Percentiles rank a stretch among this genome's conserved stretches.
These are phyloP conservation scores for Limnephilus marmoratus DNA, from an alignment of 2,888 invertebrate genomes.

Conservation along the genomic window DNA sequence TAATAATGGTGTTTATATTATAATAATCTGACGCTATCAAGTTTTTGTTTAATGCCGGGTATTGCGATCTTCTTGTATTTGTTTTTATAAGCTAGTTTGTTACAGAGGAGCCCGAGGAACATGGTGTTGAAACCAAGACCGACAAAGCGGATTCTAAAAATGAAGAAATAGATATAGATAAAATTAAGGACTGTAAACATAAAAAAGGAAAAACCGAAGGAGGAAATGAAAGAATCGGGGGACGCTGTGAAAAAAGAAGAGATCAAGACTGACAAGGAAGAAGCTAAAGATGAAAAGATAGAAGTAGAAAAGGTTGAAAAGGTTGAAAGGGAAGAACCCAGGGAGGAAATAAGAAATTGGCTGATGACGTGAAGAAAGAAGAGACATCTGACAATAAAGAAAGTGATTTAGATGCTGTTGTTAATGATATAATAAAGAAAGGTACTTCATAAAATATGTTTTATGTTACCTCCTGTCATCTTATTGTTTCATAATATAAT, in stretches of 20 bases:
- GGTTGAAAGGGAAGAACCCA: neutral
- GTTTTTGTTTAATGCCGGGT: neutral
- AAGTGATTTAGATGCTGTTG: constrained; percentile 35
- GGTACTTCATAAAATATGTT: neutral
- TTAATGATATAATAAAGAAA: neutral
- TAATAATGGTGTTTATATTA: constrained; percentile 54
- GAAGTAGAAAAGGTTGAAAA: constrained; percentile 67
- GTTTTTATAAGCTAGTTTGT: too few relatives aligned
- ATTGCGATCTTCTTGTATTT: neutral
- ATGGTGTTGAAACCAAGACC: constrained; percentile 78
- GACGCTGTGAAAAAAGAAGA: constrained; percentile 71
- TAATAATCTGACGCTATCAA: neutral
- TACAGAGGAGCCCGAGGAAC: constrained; percentile 83
- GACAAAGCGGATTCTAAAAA: constrained; percentile 76
- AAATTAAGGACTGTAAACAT: constrained; percentile 71
- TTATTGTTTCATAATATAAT: too few relatives aligned
- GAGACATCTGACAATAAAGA: constrained; percentile 75
- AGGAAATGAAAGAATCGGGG: neutral
- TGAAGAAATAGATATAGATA: constrained; percentile 70
- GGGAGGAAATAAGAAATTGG: neutral
- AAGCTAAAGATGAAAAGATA: constrained; percentile 73
- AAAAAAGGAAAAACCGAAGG: constrained; percentile 38
- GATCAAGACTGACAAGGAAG: constrained; percentile 74
- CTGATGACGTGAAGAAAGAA: constrained; percentile 69
- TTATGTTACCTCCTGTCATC: too few relatives aligned